Conservation (phyloP, 1,140 invertebrate genomes). For the Asbolus verrucosus region DNA sequence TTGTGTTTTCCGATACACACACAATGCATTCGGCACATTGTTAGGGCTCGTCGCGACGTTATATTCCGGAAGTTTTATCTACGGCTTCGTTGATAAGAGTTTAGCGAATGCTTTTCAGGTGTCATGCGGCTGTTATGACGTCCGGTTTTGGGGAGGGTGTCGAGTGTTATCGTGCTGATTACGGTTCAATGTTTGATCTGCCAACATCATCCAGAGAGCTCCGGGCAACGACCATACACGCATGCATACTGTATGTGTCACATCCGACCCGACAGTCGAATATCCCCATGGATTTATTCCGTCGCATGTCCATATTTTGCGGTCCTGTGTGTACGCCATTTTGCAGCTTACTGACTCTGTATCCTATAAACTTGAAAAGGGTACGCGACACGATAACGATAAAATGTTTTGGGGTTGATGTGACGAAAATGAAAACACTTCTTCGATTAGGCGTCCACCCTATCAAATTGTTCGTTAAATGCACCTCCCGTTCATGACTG, state of each 20-base stretch:
- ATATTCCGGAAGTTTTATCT: constrained; percentile 17
- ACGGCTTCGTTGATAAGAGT: constrained; percentile 5
- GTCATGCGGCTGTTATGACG: constrained; percentile 25
- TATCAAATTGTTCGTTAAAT: too few relatives aligned
- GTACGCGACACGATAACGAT: constrained; percentile 4
- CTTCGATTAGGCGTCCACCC: too few relatives aligned
- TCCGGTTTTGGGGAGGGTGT: constrained; percentile 25
- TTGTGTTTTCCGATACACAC: constrained; percentile 29
- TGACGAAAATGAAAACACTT: too few relatives aligned
- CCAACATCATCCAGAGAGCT: constrained; percentile 28
- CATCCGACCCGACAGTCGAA: constrained; percentile 26
- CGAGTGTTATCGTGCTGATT: constrained; percentile 37
- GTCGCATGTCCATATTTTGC: constrained; percentile 37
- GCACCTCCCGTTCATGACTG: too few relatives aligned
- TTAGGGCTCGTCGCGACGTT: constrained; percentile 18
- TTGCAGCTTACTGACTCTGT: constrained; percentile 7
- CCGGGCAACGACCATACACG: constrained; percentile 13
- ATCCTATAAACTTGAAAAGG: constrained; percentile 8
- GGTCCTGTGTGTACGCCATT: constrained; percentile 16
- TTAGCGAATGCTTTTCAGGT: constrained; percentile 29
- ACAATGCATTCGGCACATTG: constrained; percentile 30
- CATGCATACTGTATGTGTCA: constrained; percentile 17
- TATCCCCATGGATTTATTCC: constrained; percentile 34
- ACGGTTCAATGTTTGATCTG: constrained; percentile 38
- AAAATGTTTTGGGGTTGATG: too few relatives aligned